Conservation (phyloP, 2,888 invertebrate species). For the Lissonota sp. region DNA sequence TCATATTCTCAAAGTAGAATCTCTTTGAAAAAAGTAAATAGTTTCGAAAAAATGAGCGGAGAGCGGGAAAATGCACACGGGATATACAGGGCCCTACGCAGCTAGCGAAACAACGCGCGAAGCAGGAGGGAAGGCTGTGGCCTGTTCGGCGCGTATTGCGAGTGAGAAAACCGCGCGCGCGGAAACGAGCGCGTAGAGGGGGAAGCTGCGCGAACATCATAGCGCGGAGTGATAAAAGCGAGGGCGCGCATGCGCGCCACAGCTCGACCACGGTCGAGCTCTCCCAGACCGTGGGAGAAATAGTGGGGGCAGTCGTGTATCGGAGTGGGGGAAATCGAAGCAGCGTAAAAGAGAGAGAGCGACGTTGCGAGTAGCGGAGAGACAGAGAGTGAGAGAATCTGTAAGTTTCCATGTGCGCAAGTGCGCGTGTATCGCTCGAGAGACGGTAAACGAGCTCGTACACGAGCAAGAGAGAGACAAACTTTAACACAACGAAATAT, state of each 20-base stretch:
- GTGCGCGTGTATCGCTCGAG: conserved; percentile 5
- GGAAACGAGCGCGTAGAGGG: conserved; percentile 5
- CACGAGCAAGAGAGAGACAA: conserved; percentile 19
- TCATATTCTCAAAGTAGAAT: too few relatives aligned
- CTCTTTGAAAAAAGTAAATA: too few relatives aligned
- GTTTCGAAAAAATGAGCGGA: too few relatives aligned
- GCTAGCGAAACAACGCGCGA: conserved; percentile 25
- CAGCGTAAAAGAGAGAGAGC: conserved; percentile 14
- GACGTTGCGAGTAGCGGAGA: conserved; percentile 42
- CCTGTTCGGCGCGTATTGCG: conserved; percentile 5
- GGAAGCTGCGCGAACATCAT: conserved; percentile 47
- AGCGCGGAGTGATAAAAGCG: conserved; percentile 41
- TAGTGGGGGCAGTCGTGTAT: conserved; percentile 15
- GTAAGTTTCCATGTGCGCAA: conserved; percentile 2
- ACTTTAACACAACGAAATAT: conserved; percentile 75
- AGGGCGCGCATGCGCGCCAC: conserved; percentile 54
- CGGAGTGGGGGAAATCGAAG: conserved; percentile 3
- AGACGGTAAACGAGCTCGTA: not conserved
- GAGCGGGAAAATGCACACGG: conserved; percentile 46
- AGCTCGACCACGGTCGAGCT: conserved; percentile 4
- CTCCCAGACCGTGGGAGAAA: conserved; percentile 63
- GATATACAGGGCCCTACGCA: conserved; percentile 8
- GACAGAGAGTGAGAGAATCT: conserved; percentile 19
- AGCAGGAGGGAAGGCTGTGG: conserved; percentile 53
- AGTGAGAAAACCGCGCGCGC: not conserved